Evolutionary conservation across 2,113 vertebrate genomes (phyloP).

Genomic region (Protobothrops mucrosquamatus): DNA sequence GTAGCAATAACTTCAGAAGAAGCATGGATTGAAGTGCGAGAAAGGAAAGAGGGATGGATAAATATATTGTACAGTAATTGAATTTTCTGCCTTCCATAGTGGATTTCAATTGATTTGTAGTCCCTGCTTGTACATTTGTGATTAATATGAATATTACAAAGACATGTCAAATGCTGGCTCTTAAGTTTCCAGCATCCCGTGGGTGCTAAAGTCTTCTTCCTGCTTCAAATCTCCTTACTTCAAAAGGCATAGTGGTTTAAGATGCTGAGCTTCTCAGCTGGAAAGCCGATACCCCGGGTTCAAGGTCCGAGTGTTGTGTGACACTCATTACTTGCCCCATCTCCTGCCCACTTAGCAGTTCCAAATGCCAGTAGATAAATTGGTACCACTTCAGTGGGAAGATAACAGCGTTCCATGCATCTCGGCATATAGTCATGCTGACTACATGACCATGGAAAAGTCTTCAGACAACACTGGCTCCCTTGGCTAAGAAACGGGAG

Average conservation of each 20-base stretch:
- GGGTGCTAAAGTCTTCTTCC: neutral
- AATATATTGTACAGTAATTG: neutral
- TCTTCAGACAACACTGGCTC: neutral
- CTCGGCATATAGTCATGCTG: neutral
- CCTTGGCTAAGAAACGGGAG: too few species aligned
- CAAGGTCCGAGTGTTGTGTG: neutral
- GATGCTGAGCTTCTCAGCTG: neutral
- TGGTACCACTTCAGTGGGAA: neutral
- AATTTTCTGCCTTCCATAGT: neutral
- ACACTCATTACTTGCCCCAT: neutral
- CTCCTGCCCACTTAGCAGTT: neutral
- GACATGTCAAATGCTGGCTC: neutral
- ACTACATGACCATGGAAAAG: neutral
- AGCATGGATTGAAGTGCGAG: neutral
- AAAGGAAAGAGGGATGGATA: neutral
- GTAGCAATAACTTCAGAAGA: neutral
- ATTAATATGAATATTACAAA: neutral
- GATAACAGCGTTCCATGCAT: neutral
- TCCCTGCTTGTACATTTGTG: neutral
- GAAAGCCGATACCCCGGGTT: neutral
- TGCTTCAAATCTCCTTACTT: neutral
- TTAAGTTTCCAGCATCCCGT: neutral
- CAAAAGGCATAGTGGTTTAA: neutral
- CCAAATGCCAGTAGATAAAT: neutral
- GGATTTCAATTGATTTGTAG: neutral